phyloP scores from a whole-genome alignment of 1,140 invertebrate genomes.

The Cydia fagiglandana region DNA sequence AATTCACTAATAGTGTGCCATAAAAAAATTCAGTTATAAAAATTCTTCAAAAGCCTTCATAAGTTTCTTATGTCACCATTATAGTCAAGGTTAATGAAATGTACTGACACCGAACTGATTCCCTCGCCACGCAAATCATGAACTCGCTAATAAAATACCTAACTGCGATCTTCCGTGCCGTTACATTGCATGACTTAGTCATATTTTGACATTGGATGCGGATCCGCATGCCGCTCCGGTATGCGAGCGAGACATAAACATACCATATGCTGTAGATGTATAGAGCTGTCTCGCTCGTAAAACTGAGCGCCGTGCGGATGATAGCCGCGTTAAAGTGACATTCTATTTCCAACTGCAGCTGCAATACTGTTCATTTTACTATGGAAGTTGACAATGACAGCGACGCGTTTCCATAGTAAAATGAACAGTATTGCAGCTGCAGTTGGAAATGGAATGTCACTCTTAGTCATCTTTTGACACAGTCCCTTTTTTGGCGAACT shows the following conservation, averaged over 20 bases:
- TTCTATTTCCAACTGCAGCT: too few species aligned
- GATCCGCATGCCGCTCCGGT: too few species aligned
- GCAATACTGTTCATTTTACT: too few species aligned
- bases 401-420: too few species aligned
- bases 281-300: too few species aligned
- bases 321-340: too few species aligned
- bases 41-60: background rate
- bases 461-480: conserved; percentile 26
- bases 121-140: background rate
- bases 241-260: too few species aligned
- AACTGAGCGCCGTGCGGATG: too few species aligned
- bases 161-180: conserved; percentile 4
- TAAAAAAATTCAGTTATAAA: background rate
- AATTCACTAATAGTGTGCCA: background rate
- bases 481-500: conserved; percentile 17
- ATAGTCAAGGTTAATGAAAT: background rate
- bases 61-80: background rate
- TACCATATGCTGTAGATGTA: too few species aligned
- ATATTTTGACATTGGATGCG: background rate
- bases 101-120: background rate
- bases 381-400: too few species aligned
- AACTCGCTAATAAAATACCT: background rate
- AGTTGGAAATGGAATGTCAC: too few species aligned
- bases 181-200: background rate
- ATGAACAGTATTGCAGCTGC: too few species aligned